Evolutionary conservation across 2,113 vertebrate species (phyloP).

Genomic region (Notarius lentiginosus): DNA sequence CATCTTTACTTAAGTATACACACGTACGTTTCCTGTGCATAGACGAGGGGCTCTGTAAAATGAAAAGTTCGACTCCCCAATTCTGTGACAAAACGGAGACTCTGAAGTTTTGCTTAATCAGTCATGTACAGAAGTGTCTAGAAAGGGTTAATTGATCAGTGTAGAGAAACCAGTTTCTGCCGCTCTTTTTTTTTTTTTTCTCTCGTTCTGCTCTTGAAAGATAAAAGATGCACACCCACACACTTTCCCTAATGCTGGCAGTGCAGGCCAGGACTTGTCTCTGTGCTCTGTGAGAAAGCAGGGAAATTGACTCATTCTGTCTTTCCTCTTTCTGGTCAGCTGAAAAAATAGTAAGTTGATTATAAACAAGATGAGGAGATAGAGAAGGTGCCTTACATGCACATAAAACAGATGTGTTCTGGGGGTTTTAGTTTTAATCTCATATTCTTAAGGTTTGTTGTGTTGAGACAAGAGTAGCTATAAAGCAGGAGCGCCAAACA

Average conservation of each 20-base stretch:
- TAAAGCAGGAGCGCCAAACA: not conserved
- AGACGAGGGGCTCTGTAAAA: not conserved
- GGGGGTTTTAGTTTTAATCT: not conserved
- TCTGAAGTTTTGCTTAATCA: not conserved
- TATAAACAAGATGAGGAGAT: not conserved
- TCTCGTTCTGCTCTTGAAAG: conserved; percentile 52
- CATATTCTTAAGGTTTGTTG: not conserved
- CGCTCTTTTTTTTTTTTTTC: not conserved
- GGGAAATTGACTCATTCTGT: not conserved
- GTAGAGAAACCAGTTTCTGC: conserved; percentile 22
- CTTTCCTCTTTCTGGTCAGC: conserved; percentile 4
- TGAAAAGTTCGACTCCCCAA: not conserved
- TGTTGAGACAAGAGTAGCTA: not conserved
- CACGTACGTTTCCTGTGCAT: not conserved
- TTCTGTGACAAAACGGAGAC: not conserved
- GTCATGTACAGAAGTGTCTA: conserved; percentile 9
- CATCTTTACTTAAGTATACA: not conserved
- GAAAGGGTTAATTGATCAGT: conserved; percentile 46
- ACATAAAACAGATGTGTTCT: not conserved
- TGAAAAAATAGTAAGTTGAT: not conserved
- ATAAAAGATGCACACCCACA: conserved; percentile 56
- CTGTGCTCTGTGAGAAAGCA: conserved; percentile 48
- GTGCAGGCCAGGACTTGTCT: conserved; percentile 65
- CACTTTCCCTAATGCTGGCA: conserved; percentile 57
- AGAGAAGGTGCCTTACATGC: not conserved